phyloP scores from a whole-genome alignment of 2,797 vertebrate genomes.

The Hylomyscus alleni region DNA sequence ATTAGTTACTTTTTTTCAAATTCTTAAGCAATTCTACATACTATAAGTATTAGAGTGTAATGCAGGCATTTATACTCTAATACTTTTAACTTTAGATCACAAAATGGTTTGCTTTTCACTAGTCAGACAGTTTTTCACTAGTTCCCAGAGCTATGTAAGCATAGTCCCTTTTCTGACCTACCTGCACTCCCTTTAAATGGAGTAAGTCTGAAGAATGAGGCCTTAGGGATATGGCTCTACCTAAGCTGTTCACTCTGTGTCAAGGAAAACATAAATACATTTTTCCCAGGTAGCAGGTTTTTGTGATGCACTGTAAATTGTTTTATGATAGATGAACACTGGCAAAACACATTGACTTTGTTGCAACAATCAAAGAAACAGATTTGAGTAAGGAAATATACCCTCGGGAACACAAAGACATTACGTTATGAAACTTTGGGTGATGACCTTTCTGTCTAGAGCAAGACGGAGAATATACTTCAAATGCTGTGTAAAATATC shows the following conservation, averaged over 20 bases:
- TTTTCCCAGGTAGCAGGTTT: slow-evolving; percentile 65
- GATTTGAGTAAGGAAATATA: slow-evolving; percentile 69
- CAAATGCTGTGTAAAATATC: slow-evolving; percentile 14
- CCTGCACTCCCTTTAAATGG: slow-evolving; percentile 78
- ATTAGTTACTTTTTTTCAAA: slow-evolving; percentile 23
- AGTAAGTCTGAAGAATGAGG: slow-evolving; percentile 72
- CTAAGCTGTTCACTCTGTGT: slow-evolving; percentile 65
- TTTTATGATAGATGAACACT: slow-evolving; percentile 80
- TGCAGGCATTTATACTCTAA: neutral
- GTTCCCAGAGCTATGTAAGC: slow-evolving; percentile 66
- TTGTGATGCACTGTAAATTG: slow-evolving; percentile 70
- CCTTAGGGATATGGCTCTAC: slow-evolving; percentile 72
- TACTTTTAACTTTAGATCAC: slow-evolving; percentile 21
- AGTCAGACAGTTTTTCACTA: slow-evolving; percentile 53
- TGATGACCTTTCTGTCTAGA: slow-evolving; percentile 42
- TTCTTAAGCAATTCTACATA: slow-evolving; percentile 54
- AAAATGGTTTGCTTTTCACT: slow-evolving; percentile 68
- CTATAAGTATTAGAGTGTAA: neutral
- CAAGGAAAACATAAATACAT: slow-evolving; percentile 78
- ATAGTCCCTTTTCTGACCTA: slow-evolving; percentile 72
- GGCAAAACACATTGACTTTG: slow-evolving; percentile 67
- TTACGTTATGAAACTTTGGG: slow-evolving; percentile 60
- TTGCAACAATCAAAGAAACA: slow-evolving; percentile 78
- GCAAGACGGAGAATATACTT: slow-evolving; percentile 8
- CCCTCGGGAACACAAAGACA: slow-evolving; percentile 57